phyloP scores from a whole-genome alignment of 1,140 invertebrate species.

The Metopolophium dirhodum region DNA sequence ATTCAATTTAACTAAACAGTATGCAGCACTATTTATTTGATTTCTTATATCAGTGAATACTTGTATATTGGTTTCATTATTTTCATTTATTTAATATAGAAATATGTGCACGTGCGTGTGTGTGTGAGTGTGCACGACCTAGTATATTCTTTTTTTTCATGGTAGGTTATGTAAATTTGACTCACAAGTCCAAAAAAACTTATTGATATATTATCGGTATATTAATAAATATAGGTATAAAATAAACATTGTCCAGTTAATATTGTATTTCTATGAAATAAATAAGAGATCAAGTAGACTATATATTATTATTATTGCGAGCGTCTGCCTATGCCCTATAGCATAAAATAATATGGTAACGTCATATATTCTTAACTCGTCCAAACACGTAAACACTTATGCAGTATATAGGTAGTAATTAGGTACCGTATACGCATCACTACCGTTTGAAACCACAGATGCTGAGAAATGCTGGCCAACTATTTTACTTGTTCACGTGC shows the following conservation, averaged over 20 bases:
- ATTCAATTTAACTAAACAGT: neutral
- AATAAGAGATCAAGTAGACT: neutral
- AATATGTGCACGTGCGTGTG: neutral
- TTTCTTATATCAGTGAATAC: no score
- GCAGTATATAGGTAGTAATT: no score
- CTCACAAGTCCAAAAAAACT: neutral
- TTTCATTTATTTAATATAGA: neutral
- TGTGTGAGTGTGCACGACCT: no score
- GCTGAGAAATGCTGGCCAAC: neutral
- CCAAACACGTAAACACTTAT: neutral
- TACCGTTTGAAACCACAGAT: neutral
- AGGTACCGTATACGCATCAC: neutral
- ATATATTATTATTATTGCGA: neutral
- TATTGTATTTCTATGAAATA: neutral
- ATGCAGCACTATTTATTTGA: neutral
- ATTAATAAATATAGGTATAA: neutral
- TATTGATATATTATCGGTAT: neutral
- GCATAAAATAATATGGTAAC: neutral
- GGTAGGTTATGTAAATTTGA: neutral
- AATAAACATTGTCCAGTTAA: neutral
- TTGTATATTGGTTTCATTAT: neutral
- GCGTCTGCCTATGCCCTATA: neutral
- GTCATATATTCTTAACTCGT: neutral
- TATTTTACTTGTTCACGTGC: neutral
- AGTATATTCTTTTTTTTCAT: no score